These are phyloP conservation scores for Stenoptilia bipunctidactyla DNA, from an alignment of 2,888 invertebrate genomes.

Conservation along the genomic window DNA sequence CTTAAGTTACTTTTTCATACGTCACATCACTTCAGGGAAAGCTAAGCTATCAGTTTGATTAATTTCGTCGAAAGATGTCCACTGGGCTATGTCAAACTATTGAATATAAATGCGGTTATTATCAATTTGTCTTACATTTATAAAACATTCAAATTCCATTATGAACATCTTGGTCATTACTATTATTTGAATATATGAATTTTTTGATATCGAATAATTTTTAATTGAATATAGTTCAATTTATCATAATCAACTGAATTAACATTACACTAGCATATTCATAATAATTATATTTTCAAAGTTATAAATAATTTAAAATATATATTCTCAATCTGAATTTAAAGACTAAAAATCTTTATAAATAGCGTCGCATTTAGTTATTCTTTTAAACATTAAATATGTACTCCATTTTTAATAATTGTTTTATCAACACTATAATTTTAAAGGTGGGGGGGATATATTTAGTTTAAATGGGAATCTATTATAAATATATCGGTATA, in stretches of 20 bases:
- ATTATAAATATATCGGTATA: conserved; percentile 22
- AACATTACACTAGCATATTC: conserved; percentile 38
- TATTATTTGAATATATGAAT: conserved; percentile 29
- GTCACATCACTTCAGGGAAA: conserved; percentile 19
- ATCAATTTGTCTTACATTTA: conserved; percentile 20
- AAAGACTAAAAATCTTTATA: conserved; percentile 57
- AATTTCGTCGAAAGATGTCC: conserved; percentile 22
- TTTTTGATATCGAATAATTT: conserved; percentile 25
- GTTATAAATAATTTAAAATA: conserved; percentile 30
- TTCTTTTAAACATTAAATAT: conserved; percentile 36
- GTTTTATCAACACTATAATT: conserved; percentile 44
- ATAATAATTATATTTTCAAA: conserved; percentile 25
- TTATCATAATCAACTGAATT: conserved; percentile 47
- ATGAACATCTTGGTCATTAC: conserved; percentile 51
- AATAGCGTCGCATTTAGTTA: conserved; percentile 63
- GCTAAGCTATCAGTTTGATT: conserved; percentile 29
- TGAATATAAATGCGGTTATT: conserved; percentile 50
- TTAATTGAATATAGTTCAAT: conserved; percentile 28
- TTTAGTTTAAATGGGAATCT: conserved; percentile 28
- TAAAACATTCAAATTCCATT: conserved; percentile 38
- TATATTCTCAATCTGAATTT: conserved; percentile 53
- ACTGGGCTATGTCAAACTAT: conserved; percentile 32
- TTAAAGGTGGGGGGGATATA: conserved; percentile 34
- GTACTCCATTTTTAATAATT: conserved; percentile 33
- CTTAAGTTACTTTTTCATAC: conserved; percentile 31